Evolutionary conservation across 2,888 invertebrate species (phyloP).

Genomic region (Agyllia agylla): DNA sequence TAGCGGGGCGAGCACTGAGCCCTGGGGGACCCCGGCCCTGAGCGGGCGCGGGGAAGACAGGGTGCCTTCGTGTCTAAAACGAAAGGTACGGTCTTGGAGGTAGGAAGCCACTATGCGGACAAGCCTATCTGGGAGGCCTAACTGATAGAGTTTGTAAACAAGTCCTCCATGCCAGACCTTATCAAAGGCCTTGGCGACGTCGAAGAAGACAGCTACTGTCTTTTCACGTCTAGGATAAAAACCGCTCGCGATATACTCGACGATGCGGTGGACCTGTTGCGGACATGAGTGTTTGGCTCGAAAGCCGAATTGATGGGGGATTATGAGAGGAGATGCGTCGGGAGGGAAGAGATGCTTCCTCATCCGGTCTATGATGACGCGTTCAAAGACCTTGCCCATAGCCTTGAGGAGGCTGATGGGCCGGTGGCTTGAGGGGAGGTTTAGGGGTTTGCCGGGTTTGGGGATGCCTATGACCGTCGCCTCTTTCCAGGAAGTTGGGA

Average conservation of each 20-base stretch:
- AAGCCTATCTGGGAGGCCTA: not conserved
- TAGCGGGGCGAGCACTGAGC: constrained; percentile 11
- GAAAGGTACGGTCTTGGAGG: not conserved
- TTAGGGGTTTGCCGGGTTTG: constrained; percentile 18
- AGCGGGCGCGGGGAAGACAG: constrained; percentile 10
- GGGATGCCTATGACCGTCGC: constrained; percentile 7
- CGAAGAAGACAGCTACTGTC: constrained; percentile 12
- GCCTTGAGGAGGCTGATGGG: constrained; percentile 19
- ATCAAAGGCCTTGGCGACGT: constrained; percentile 2
- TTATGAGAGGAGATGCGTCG: not conserved
- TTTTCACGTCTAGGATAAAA: not conserved
- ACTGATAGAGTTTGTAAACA: not conserved
- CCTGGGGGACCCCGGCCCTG: constrained; percentile 1
- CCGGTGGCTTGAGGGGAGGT: not conserved
- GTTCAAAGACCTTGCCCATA: constrained; percentile 7
- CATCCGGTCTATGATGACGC: not conserved
- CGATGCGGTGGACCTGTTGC: constrained; percentile 17
- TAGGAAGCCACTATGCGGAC: not conserved
- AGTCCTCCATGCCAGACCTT: not conserved
- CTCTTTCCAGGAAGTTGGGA: constrained; percentile 8
- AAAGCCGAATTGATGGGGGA: constrained; percentile 1
- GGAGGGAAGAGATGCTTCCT: constrained; percentile 16
- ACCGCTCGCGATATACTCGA: constrained; percentile 14
- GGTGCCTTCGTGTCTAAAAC: not conserved
- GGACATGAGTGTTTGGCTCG: not conserved